Percentiles rank a stretch among this genome's conserved stretches.
Conservation (phyloP, 2,113 vertebrate species). For the Aythya baeri region DNA sequence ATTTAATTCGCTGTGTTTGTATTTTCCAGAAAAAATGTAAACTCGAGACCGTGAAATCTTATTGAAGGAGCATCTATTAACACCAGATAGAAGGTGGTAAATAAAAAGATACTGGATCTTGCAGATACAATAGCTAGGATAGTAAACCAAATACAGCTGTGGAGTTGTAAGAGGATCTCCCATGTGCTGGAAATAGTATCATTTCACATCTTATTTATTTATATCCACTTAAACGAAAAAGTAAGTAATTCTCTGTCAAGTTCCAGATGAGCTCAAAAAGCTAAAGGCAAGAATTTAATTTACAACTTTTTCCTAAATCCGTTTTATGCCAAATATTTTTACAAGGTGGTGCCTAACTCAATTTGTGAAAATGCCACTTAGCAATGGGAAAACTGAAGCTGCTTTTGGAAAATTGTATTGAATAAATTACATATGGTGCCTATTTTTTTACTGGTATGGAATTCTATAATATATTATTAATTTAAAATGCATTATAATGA, state of each 20-base stretch:
- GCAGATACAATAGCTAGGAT: neutral
- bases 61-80: neutral
- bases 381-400: neutral
- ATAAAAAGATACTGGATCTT: neutral
- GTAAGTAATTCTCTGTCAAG: neutral
- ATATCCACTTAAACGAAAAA: neutral
- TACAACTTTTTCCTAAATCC: neutral
- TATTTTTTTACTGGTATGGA: neutral
- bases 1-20: neutral
- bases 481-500: neutral
- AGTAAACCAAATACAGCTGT: constrained; percentile 4
- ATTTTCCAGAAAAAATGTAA: neutral
- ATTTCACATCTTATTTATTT: neutral
- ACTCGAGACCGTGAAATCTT: neutral
- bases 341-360: neutral
- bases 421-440: neutral
- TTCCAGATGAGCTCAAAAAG: neutral
- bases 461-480: neutral
- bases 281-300: neutral
- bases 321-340: neutral
- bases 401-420: neutral
- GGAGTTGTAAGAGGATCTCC: neutral
- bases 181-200: neutral
- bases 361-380: constrained; percentile 4
- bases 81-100: neutral